Base-by-base conservation (phyloP, 2,888 invertebrate species). In the Netelia virgata region DNA sequence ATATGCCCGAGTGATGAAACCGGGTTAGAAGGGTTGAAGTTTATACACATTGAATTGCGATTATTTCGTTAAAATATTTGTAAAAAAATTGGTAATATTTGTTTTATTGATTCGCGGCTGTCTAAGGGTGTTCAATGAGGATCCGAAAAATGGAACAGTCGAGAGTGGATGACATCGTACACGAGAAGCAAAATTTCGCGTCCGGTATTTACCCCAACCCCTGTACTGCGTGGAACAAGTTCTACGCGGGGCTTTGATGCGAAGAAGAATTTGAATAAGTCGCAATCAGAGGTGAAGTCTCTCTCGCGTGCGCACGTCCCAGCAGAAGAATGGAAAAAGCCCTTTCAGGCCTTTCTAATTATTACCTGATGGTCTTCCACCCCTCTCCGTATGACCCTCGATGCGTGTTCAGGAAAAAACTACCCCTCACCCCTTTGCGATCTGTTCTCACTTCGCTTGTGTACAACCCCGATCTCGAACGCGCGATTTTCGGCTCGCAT, bases 281-380 rank as follows among this genome's bases (percentile, higher is more conserved):
- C 86, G 86, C 86, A 69, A 81, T 79, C 83, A 81, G 81, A 83
- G 59, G 11, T 50, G 59, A 59, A 81, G 76, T 70, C 76, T 87
- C 81, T 74, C 78, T 84, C 80, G 87, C 78, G 73, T 66, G 61
- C 6, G 66, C 59, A 73, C 59, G 47, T 61, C 41, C 23, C 50
- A 72, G n/a, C n/a, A 64, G 50, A 87, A 84, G 80, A 88, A 89
- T 88, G 50, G 83, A 57, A n/a, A 28, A 66, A 73, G 68, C 76
- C 83, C 70, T 87, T 85, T 82, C 74, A 68, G 84, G 86, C 76
- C 86, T 68, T 84, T 79, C 88, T 89, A 89, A 89, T 90, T 88
- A 89, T 88, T 90, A 89, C 90, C 90, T 90, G 91, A 89, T 89
- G 89, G 87, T 86, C 87, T 61, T 86, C 78, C 16, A 85, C 84